phyloP scores from a whole-genome alignment of 2,113 vertebrate genomes.

The Takifugu flavidus region DNA sequence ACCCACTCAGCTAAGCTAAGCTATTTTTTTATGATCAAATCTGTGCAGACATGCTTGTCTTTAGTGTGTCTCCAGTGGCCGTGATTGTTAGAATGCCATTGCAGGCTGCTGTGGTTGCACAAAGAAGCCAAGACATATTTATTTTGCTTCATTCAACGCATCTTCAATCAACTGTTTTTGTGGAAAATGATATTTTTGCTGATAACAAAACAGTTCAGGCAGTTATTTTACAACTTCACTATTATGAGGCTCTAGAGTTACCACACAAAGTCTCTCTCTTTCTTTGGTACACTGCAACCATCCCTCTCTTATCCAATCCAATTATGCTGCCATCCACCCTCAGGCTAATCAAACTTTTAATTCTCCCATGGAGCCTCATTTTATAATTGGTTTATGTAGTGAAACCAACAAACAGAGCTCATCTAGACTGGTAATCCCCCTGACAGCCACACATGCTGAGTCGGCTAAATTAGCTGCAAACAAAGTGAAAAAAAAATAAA shows the following conservation, averaged over 20 bases:
- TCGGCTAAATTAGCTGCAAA: constrained; percentile 30
- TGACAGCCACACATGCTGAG: constrained; percentile 31
- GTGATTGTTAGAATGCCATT: constrained; percentile 33
- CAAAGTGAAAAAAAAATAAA: constrained; percentile 11
- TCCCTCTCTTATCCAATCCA: constrained; percentile 38
- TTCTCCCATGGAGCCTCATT: constrained; percentile 44
- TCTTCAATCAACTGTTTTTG: too few relatives aligned
- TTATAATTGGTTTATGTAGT: constrained; percentile 53
- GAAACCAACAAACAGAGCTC: constrained; percentile 40
- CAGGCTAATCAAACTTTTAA: constrained; percentile 47
- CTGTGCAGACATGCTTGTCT: constrained; percentile 17
- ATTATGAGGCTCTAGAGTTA: background rate
- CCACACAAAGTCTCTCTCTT: background rate
- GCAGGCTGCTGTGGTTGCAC: background rate
- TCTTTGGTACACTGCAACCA: background rate
- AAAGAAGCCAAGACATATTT: too few relatives aligned
- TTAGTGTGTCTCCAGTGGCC: background rate
- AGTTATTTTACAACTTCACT: background rate
- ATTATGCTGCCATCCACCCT: constrained; percentile 33
- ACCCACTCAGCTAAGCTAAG: constrained; percentile 11
- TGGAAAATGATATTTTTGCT: background rate
- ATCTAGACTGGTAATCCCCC: constrained; percentile 41
- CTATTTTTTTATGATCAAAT: background rate
- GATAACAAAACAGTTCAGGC: background rate
- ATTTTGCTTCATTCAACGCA: too few relatives aligned